Evolutionary conservation across 2,797 vertebrate species (phyloP).

Genomic region (Aldrovandia affinis): DNA sequence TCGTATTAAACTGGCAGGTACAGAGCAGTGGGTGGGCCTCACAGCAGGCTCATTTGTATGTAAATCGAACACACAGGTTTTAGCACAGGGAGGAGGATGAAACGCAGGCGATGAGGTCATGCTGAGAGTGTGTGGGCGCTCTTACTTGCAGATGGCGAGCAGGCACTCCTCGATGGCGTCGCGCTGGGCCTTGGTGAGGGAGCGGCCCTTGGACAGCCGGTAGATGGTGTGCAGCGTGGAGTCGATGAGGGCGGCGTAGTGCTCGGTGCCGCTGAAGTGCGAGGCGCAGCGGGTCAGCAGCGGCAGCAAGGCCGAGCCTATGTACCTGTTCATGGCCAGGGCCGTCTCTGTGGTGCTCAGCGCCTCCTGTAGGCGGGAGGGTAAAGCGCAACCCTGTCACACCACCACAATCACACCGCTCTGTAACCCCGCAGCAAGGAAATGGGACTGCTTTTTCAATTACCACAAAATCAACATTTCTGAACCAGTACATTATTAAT

Average conservation of each 20-base stretch:
- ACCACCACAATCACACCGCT: neutral
- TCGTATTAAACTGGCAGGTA: neutral
- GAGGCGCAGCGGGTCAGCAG: conserved; percentile 93
- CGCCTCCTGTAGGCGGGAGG: conserved; percentile 76
- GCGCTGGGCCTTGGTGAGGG: conserved; percentile 96
- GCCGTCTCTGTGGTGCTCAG: conserved; percentile 94
- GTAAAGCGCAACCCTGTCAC: conserved; percentile 1
- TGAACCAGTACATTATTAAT: neutral
- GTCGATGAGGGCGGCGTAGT: conserved; percentile 88
- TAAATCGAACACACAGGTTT: neutral
- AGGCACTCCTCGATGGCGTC: conserved; percentile 97
- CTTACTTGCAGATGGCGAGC: conserved; percentile 93
- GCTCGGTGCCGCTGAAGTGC: conserved; percentile 92
- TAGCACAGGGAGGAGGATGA: neutral
- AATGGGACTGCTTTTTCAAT: neutral
- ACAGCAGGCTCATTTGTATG: neutral
- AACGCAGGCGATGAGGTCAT: neutral
- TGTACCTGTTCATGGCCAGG: conserved; percentile 92
- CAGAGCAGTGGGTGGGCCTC: neutral
- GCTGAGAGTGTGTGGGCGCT: neutral
- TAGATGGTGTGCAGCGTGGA: conserved; percentile 96
- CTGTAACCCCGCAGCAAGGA: neutral
- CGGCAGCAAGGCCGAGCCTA: conserved; percentile 92
- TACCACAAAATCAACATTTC: neutral
- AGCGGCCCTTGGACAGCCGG: conserved; percentile 92